phyloP scores from a whole-genome alignment of 92 coral and sea anemone species.

The Parazoanthus darwini region DNA sequence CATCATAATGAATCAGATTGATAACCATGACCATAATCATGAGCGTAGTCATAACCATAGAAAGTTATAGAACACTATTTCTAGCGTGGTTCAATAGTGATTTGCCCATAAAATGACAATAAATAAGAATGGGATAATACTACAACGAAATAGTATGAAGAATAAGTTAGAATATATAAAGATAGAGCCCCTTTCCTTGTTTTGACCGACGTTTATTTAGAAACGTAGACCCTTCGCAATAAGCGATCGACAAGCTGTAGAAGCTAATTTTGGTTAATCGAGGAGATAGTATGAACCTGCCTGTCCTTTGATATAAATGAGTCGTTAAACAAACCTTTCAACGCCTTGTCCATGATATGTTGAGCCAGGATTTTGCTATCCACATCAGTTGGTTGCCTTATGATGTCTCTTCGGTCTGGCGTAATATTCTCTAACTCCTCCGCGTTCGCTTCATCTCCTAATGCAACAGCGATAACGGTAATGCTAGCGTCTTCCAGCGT shows the following conservation, averaged over 20 bases:
- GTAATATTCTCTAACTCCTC: slow-evolving; percentile 42
- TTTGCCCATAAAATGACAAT: too few species aligned
- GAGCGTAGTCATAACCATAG: too few species aligned
- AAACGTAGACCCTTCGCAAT: too few species aligned
- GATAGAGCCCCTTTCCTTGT: neutral
- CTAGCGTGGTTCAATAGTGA: too few species aligned
- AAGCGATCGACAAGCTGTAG: too few species aligned
- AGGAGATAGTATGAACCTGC: neutral
- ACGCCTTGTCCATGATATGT: slow-evolving; percentile 58
- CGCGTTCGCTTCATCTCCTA: slow-evolving; percentile 59
- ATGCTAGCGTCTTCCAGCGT: slow-evolving; percentile 50
- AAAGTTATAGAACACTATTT: too few species aligned
- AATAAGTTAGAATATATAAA: neutral
- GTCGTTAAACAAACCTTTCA: slow-evolving; percentile 31
- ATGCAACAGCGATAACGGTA: slow-evolving; percentile 63
- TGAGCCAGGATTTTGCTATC: slow-evolving; percentile 41
- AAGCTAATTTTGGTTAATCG: too few species aligned
- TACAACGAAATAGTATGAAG: too few species aligned
- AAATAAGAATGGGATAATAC: too few species aligned
- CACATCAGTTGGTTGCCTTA: slow-evolving; percentile 42
- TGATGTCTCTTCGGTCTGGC: slow-evolving; percentile 46
- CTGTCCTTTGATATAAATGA: neutral
- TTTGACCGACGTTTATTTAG: too few species aligned
- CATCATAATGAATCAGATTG: too few species aligned
- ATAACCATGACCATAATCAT: too few species aligned